These are phyloP conservation scores for Hypercompe scribonia DNA, from an alignment of 2,888 invertebrate species.

Conservation along the genomic window DNA sequence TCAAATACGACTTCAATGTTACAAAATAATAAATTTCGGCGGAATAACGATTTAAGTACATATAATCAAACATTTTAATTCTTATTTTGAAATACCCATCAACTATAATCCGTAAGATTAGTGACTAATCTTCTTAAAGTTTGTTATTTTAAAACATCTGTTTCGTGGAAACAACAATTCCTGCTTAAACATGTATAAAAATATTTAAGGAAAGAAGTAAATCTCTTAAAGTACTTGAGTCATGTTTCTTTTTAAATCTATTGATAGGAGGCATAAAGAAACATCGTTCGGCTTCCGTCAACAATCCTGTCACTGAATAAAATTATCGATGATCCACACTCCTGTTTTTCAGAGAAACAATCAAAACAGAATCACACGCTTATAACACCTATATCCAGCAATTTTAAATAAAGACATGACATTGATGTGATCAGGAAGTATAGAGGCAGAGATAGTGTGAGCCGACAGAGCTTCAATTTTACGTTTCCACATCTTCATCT, in stretches of 20 bases:
- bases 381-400: not conserved
- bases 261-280: not conserved
- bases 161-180: not conserved
- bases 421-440: conserved; percentile 25
- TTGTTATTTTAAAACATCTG: not conserved
- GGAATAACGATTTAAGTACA: too few relatives aligned
- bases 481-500: too few relatives aligned
- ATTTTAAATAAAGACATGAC: conserved; percentile 40
- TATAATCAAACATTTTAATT: not conserved
- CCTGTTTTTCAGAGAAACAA: conserved; percentile 28
- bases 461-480: conserved; percentile 45
- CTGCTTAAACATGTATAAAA: not conserved
- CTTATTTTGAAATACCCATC: not conserved
- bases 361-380: conserved; percentile 23
- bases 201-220: conserved; percentile 8
- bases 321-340: conserved; percentile 38
- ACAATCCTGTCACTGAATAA: conserved; percentile 32
- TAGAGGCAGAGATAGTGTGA: conserved; percentile 55
- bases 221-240: conserved; percentile 1
- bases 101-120: not conserved
- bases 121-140: not conserved
- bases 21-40: not conserved
- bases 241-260: conserved; percentile 2
- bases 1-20: too few relatives aligned
- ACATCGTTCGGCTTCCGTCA: conserved; percentile 27